These are phyloP conservation scores for Eueides isabella DNA, from an alignment of 1,140 invertebrate species.

Conservation along the genomic window DNA sequence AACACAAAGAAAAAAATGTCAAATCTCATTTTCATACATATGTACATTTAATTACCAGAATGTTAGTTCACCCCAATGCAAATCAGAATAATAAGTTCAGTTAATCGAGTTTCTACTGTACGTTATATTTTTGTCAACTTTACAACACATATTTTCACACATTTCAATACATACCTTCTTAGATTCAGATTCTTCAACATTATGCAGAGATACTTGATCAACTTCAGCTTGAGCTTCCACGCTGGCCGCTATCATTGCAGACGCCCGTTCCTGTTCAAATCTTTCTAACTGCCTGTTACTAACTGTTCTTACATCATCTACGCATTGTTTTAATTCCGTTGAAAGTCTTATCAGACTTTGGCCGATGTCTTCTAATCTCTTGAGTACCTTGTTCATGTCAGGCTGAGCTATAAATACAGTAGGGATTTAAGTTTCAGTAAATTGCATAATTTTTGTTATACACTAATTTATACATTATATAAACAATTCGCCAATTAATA, in stretches of 20 bases:
- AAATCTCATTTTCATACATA: too few relatives aligned
- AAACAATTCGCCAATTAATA: background rate
- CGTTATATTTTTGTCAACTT: too few relatives aligned
- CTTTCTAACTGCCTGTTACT: conserved; percentile 84
- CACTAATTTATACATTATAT: background rate
- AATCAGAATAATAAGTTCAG: too few relatives aligned
- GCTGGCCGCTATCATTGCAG: conserved; percentile 85
- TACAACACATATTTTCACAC: background rate
- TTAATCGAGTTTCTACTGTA: too few relatives aligned
- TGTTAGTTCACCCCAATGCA: too few relatives aligned
- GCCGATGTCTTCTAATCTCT: conserved; percentile 87
- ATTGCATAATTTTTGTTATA: background rate
- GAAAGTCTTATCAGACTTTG: conserved; percentile 86
- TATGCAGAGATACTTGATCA: conserved; percentile 62
- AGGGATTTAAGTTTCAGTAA: background rate
- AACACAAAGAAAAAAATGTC: too few relatives aligned
- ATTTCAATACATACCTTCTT: conserved; percentile 57
- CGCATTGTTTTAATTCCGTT: conserved; percentile 85
- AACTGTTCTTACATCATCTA: conserved; percentile 86
- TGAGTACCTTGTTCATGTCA: conserved; percentile 83
- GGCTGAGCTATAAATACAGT: conserved; percentile 62
- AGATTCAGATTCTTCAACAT: conserved; percentile 59
- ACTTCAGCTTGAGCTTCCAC: conserved; percentile 84
- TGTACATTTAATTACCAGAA: too few relatives aligned
- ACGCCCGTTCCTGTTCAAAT: conserved; percentile 86